Evolutionary conservation across 2,113 vertebrate species (phyloP), one percentile per base, ranked within the genome.

Genomic region (Pelusios castaneus): DNA sequence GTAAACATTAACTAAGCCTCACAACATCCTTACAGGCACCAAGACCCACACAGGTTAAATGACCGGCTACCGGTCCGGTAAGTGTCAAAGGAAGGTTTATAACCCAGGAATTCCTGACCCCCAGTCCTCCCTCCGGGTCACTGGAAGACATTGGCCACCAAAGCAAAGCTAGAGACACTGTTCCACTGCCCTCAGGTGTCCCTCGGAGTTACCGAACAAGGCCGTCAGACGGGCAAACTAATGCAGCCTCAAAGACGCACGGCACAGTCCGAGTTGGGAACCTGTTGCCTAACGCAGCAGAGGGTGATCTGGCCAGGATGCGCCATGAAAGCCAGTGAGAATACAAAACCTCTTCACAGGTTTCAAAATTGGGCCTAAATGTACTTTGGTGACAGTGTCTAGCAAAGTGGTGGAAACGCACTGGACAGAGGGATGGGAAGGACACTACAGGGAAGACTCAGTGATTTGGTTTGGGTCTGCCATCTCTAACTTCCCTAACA

Each of bases 221-320:
- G 10, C 63, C 27, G 2, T 82, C 45, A 11, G 25, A 12, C 1
- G 5, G 34, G 22, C 80, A 75, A 58, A 55, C 31, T 17, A 60
- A 4, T 16, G 0, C 79, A 10, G 13, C 10, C 55, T n/a, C 34
- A 75, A 75, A 75, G 14, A 75, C 16, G 73, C 14, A 27, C 16
- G 73, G 43, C 24, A 13, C 73, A 76, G 3, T 14, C 1, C 7
- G 29, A 1, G 43, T 45, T 14, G 13, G 54, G 29, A 3, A 25
- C 10, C 3, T 17, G 27, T 2, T 84, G 10, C 4, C 7, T 4
- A 4, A 45, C 5, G 10, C 81, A 49, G 25, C 25, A 13, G 51
- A n/a, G 2, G 0, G 0, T 21, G 14, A 27, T 4, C 82, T 3
- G 6, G 0, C 3, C 0, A 0, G 45, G 51, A 1, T 0, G 5